Percentiles rank a stretch among this genome's conserved stretches.
These are phyloP conservation scores for Rhagonycha fulva DNA, from an alignment of 2,888 invertebrate genomes.

Conservation along the genomic window DNA sequence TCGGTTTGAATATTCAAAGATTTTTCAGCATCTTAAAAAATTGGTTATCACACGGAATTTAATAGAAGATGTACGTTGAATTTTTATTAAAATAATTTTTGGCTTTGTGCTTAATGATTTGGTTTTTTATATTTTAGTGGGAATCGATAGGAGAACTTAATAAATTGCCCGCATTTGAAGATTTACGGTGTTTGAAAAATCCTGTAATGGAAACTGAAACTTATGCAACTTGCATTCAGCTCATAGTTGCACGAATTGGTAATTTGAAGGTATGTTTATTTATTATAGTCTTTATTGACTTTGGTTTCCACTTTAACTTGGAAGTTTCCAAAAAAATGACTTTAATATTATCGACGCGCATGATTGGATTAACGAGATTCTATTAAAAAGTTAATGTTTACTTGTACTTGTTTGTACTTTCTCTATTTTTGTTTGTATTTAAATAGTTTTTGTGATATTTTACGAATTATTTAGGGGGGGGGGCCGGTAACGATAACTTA, in stretches of 20 bases:
- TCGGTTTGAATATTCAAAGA: conserved; percentile 59
- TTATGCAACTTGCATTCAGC: conserved; percentile 75
- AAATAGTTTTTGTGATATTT: too few species aligned
- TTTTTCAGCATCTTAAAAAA: conserved; percentile 71
- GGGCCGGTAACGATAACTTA: too few species aligned
- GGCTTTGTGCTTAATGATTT: not conserved
- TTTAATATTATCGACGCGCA: too few species aligned
- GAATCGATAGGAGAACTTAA: conserved; percentile 81
- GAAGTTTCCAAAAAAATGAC: too few species aligned
- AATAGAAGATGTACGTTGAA: conserved; percentile 71
- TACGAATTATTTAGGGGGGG: too few species aligned
- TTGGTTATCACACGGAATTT: conserved; percentile 77
- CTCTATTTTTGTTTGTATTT: too few species aligned
- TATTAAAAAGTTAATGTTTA: too few species aligned
- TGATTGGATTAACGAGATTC: too few species aligned
- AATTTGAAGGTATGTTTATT: conserved; percentile 62
- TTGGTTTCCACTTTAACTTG: too few species aligned
- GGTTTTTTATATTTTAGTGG: conserved; percentile 64
- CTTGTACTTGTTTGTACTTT: too few species aligned
- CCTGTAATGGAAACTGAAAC: conserved; percentile 68
- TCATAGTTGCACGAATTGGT: conserved; percentile 81
- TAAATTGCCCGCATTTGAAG: conserved; percentile 70
- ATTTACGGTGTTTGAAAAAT: conserved; percentile 72
- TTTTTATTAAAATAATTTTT: not conserved
- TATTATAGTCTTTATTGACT: not conserved